Evolutionary conservation across 2,888 invertebrate genomes (phyloP).

Genomic region (Papilio gigon): DNA sequence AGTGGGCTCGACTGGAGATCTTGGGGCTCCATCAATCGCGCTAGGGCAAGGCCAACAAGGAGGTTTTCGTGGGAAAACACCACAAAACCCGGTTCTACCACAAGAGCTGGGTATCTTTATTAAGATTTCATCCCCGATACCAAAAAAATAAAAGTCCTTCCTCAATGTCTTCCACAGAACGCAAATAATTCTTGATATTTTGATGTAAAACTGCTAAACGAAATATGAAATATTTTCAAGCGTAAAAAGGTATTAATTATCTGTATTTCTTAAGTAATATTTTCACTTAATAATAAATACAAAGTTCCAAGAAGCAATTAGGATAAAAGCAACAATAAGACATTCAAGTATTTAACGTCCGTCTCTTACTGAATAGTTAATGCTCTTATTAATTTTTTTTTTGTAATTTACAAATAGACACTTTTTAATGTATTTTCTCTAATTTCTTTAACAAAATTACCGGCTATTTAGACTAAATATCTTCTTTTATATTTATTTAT

Average conservation of each 20-base stretch:
- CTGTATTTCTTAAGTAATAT: constrained; percentile 46
- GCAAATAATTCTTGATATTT: neutral
- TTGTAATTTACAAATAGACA: neutral
- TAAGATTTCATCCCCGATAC: too few species aligned
- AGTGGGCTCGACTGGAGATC: too few species aligned
- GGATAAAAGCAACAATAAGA: constrained; percentile 78
- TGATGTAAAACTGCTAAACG: neutral
- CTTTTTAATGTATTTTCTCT: neutral
- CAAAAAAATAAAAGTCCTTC: neutral
- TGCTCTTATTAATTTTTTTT: neutral
- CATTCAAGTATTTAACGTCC: constrained; percentile 55
- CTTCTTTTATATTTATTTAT: too few species aligned
- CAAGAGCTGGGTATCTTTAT: too few species aligned
- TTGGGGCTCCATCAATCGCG: too few species aligned
- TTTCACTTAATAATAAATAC: constrained; percentile 79
- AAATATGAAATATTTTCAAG: neutral
- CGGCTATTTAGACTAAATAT: too few species aligned
- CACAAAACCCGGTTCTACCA: too few species aligned
- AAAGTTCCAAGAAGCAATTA: constrained; percentile 81
- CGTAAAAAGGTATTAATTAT: neutral
- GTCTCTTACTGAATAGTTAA: constrained; percentile 41
- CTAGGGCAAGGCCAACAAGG: too few species aligned
- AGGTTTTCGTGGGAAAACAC: too few species aligned
- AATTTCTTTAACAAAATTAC: neutral
- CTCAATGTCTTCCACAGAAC: too few species aligned